A percentile compares a stretch with the other conserved stretches of the same genome.
Evolutionary conservation across 1,140 invertebrate genomes (phyloP).

Genomic region (Zaprionus vittiger): DNA sequence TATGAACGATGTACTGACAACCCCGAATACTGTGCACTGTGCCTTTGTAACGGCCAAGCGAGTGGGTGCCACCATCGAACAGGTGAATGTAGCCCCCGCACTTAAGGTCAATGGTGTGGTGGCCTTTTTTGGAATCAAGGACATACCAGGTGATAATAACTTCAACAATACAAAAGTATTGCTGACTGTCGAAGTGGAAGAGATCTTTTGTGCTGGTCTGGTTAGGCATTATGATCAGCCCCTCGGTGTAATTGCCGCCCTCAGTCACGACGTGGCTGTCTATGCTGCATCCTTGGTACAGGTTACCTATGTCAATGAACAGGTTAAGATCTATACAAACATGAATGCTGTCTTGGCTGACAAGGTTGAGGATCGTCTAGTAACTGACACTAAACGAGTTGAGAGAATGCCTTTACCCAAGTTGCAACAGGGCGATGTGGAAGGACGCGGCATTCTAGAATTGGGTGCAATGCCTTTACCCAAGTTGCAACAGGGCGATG

Average conservation of each 20-base stretch:
- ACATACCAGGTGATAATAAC: slow-evolving; percentile 90
- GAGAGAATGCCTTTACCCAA: slow-evolving; percentile 86
- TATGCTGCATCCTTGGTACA: slow-evolving; percentile 88
- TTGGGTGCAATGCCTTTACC: slow-evolving; percentile 86
- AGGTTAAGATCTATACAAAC: slow-evolving; percentile 45
- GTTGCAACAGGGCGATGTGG: slow-evolving; percentile 40
- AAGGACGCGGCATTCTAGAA: slow-evolving; percentile 67
- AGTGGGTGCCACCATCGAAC: slow-evolving; percentile 85
- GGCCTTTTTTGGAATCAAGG: slow-evolving; percentile 88
- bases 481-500: slow-evolving; percentile 33
- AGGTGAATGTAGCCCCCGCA: slow-evolving; percentile 87
- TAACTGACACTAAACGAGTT: slow-evolving; percentile 86
- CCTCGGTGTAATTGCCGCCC: slow-evolving; percentile 89
- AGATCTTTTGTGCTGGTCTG: slow-evolving; percentile 85
- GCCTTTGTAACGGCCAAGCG: slow-evolving; percentile 87
- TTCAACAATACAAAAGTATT: slow-evolving; percentile 78
- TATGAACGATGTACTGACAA: slow-evolving; percentile 86
- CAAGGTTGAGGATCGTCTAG: slow-evolving; percentile 89
- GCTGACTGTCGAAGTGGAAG: slow-evolving; percentile 57
- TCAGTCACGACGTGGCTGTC: slow-evolving; percentile 86
- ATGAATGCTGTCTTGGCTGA: slow-evolving; percentile 85
- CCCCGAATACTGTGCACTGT: slow-evolving; percentile 86
- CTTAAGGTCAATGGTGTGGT: slow-evolving; percentile 88
- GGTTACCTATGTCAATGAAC: slow-evolving; percentile 86
- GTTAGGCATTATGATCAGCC: slow-evolving; percentile 90